Conservation (phyloP, 1,140 invertebrate species). For the Parapsyche elsis region DNA sequence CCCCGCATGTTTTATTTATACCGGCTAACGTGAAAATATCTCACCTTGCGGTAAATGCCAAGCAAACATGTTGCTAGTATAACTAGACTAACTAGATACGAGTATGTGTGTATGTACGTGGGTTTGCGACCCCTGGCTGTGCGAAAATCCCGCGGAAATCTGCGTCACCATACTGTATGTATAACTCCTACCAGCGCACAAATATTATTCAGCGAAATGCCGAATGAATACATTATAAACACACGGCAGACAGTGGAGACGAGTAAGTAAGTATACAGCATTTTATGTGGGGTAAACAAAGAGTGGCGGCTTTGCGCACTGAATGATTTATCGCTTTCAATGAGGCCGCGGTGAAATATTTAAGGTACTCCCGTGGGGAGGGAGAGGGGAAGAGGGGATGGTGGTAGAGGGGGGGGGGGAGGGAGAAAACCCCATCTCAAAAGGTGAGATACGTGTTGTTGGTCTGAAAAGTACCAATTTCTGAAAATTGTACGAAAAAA, state of each 20-base stretch:
- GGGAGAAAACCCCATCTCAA: no score
- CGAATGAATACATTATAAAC: slow-evolving; percentile 47
- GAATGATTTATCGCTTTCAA: slow-evolving; percentile 27
- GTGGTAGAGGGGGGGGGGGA: background rate
- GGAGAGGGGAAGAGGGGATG: background rate
- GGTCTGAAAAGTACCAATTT: no score
- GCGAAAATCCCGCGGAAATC: slow-evolving; percentile 30
- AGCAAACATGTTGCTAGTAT: no score
- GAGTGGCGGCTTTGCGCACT: slow-evolving; percentile 6
- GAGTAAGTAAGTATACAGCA: background rate
- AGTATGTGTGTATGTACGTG: no score
- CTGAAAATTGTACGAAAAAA: no score
- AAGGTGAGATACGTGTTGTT: no score
- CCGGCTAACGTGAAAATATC: no score
- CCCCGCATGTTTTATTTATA: slow-evolving; percentile 41
- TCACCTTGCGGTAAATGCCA: slow-evolving; percentile 34
- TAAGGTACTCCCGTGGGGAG: background rate
- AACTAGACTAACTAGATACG: no score
- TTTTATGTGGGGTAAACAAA: background rate
- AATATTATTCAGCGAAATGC: slow-evolving; percentile 25
- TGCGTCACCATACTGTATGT: background rate
- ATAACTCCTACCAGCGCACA: slow-evolving; percentile 20
- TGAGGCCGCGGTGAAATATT: slow-evolving; percentile 15
- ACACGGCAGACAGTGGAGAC: background rate
- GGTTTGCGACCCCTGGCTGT: background rate